phyloP scores from a whole-genome alignment of 1,140 invertebrate genomes.

The Drosophila suzukii region DNA sequence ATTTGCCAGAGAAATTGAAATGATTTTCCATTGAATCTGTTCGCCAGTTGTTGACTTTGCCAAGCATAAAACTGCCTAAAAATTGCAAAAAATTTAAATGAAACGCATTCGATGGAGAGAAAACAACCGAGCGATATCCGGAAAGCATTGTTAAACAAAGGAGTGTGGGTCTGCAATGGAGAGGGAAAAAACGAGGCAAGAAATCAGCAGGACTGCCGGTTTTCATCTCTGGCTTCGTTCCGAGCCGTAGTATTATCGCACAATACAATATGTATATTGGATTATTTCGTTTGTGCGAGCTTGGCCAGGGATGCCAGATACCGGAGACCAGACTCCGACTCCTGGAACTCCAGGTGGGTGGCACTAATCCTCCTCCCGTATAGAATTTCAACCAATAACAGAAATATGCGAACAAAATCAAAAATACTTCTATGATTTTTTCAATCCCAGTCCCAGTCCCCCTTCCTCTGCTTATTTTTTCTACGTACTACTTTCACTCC shows the following conservation, averaged over 20 bases:
- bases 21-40: slow-evolving; percentile 69
- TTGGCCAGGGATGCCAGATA: slow-evolving; percentile 32
- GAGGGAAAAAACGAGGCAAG: slow-evolving; percentile 33
- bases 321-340: not conserved
- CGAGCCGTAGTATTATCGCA: slow-evolving; percentile 65
- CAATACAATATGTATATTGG: slow-evolving; percentile 80
- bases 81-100: slow-evolving; percentile 79
- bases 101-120: slow-evolving; percentile 52
- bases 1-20: slow-evolving; percentile 71
- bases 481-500: not conserved
- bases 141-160: slow-evolving; percentile 55
- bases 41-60: slow-evolving; percentile 64
- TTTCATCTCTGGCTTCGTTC: slow-evolving; percentile 19
- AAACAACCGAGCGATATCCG: slow-evolving; percentile 17
- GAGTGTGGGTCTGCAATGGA: not conserved
- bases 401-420: slow-evolving; percentile 43
- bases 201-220: slow-evolving; percentile 19
- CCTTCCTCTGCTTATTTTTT: not conserved
- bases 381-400: slow-evolving; percentile 52
- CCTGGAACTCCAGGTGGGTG: slow-evolving; percentile 17
- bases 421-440: slow-evolving; percentile 67
- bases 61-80: slow-evolving; percentile 76
- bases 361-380: slow-evolving; percentile 32
- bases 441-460: not conserved
- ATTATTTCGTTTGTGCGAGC: slow-evolving; percentile 68